These are phyloP conservation scores for Camarhynchus parvulus DNA, from an alignment of 2,113 vertebrate genomes.

Conservation along the genomic window DNA sequence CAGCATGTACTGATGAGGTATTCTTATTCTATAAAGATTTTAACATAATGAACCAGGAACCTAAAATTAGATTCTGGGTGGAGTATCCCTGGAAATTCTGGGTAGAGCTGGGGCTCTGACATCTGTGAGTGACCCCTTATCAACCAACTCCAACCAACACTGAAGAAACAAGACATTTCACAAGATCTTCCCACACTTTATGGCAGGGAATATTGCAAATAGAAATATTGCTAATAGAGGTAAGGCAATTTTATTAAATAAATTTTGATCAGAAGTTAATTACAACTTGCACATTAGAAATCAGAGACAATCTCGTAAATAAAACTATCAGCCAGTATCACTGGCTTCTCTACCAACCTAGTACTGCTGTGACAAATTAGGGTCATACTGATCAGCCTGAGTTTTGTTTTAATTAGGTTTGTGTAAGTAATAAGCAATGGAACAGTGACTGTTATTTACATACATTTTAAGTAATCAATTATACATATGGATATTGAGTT, in stretches of 20 bases:
- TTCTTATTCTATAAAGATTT: background rate
- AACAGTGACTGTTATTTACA: background rate
- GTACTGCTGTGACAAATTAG: background rate
- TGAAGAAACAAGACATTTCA: background rate
- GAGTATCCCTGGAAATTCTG: background rate
- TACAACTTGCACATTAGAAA: background rate
- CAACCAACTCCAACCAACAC: background rate
- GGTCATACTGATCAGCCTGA: background rate
- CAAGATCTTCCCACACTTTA: background rate
- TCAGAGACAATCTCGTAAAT: background rate
- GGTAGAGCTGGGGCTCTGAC: background rate
- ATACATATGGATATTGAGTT: background rate
- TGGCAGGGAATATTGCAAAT: background rate
- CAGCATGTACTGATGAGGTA: background rate
- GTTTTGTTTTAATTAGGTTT: background rate
- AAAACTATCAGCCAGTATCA: background rate
- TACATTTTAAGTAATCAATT: background rate
- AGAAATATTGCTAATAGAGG: background rate
- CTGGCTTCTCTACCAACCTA: background rate
- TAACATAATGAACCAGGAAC: background rate
- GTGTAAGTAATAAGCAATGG: background rate
- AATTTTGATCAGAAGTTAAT: background rate
- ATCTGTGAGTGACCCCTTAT: background rate
- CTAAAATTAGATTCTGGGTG: background rate
- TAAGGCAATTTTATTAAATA: background rate